A percentile compares a stretch with the other conserved stretches of the same genome.
Evolutionary conservation across 2,113 vertebrate species (phyloP).

Genomic region (Tachycineta bicolor): DNA sequence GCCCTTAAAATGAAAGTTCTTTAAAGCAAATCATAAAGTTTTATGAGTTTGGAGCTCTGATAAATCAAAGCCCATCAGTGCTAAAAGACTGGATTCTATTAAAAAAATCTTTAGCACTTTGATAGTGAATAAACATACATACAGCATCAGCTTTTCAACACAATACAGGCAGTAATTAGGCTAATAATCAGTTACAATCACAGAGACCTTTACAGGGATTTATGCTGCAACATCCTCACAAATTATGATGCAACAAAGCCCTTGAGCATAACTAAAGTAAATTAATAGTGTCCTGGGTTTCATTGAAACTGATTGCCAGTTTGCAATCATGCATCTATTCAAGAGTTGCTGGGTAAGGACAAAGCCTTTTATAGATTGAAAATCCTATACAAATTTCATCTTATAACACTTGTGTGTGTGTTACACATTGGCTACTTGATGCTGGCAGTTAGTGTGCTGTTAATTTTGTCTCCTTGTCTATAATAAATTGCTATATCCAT

Average conservation of each 20-base stretch:
- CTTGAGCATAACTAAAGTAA: constrained; percentile 26
- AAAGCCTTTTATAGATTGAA: neutral
- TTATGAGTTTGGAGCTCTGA: neutral
- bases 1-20: neutral
- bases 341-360: neutral
- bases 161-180: neutral
- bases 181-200: constrained; percentile 26
- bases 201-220: neutral
- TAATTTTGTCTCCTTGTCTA: neutral
- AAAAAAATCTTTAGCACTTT: neutral
- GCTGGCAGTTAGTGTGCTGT: neutral
- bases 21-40: neutral
- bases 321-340: neutral
- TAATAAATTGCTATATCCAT: neutral
- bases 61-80: neutral
- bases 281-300: constrained; percentile 54
- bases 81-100: neutral
- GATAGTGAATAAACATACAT: neutral
- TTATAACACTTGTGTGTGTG: neutral
- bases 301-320: constrained; percentile 50
- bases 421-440: neutral
- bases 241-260: constrained; percentile 41
- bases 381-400: neutral
- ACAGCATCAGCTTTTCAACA: neutral
- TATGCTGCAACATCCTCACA: neutral